Base-by-base conservation (phyloP, 2,888 invertebrate genomes). In the Microplitis manilae region DNA sequence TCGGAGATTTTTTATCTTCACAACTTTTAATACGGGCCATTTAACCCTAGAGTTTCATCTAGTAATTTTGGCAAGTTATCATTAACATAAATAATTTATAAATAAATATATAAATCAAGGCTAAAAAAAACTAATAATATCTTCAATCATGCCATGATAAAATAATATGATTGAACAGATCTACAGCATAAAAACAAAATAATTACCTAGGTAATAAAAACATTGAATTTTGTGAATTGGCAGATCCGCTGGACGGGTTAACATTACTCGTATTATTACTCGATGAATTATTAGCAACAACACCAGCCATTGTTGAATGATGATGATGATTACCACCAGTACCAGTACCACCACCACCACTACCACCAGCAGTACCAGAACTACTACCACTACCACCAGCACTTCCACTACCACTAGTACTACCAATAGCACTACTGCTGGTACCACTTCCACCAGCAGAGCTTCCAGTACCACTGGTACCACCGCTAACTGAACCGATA, bases 401-500 rank as follows among this genome's bases (percentile, higher is more conserved):
- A 67, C 72, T 78, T 71, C 81, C 81, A 62, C 84, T 83, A 62
- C 88, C 83, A 82, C 83, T 84, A 79, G 92, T 92, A 68, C 90
- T 90, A 68, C 92, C 90, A 50, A 50, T 50, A 50, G 50, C 30
- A 20, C 65, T 30, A 13, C 65, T 65, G 20, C 30, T 87, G 73
- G 85, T 83, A 38, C 81, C 79, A 60, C 80, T 80, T 61, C 80
- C 79, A 72, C 81, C 77, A 4, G 77, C 77, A 39, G 73, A 38
- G 61, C 76, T 78, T 71, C 81, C 81, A 62, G 83, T 83, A 64
- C 88, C 83, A 82, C 83, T 84, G 79, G 92, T 92, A 69, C 90
- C 90, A 70, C 92, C 90, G 76, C 91, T 90, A 84, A 93, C 92
- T 68, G 89, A 86, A 75, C 89, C 87, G 78, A 89, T 89, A 79